phyloP scores from a whole-genome alignment of 2,113 vertebrate genomes.

The Rhodinocichla rosea region DNA sequence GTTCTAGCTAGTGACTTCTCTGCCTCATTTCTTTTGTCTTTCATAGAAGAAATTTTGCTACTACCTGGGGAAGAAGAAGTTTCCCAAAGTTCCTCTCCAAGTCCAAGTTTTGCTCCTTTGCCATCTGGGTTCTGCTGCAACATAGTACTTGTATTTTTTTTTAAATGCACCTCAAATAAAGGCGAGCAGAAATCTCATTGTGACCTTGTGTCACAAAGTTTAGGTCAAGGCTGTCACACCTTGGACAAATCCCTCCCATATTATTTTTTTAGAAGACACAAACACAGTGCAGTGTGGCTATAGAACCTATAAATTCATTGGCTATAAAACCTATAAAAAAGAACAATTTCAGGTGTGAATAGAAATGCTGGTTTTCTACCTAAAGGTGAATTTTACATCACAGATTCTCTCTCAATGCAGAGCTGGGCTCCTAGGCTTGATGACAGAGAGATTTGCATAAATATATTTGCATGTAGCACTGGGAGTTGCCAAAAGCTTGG shows the following conservation, averaged over 20 bases:
- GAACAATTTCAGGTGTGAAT: background rate
- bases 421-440: background rate
- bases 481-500: background rate
- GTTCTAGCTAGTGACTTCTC: background rate
- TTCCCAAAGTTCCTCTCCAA: background rate
- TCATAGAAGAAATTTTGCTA: background rate
- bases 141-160: background rate
- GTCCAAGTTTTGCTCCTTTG: background rate
- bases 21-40: background rate
- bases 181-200: background rate
- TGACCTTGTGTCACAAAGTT: accelerated
- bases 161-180: background rate
- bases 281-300: background rate
- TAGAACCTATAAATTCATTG: background rate
- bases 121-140: background rate
- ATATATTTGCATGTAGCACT: background rate
- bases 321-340: background rate
- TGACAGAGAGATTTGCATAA: background rate
- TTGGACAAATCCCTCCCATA: background rate
- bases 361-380: background rate
- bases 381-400: background rate
- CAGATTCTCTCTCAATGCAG: background rate
- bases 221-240: background rate
- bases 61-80: background rate
- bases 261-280: background rate